Conservation (phyloP, 2,888 invertebrate genomes). For the Silvanus unidentatus region DNA sequence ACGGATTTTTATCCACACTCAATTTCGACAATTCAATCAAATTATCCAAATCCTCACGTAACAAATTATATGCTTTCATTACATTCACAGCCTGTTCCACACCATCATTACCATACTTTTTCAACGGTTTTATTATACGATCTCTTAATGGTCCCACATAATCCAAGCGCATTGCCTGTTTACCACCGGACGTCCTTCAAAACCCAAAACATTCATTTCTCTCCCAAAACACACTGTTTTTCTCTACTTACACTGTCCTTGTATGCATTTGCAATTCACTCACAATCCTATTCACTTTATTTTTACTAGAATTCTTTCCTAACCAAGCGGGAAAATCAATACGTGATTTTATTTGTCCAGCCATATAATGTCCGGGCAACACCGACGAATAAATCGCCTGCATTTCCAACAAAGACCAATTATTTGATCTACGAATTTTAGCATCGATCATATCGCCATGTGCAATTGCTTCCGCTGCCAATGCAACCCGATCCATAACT, state of each 20-base stretch:
- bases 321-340: conserved; percentile 94
- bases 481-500: conserved; percentile 56
- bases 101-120: conserved; percentile 64
- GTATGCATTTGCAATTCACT: conserved; percentile 86
- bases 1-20: conserved; percentile 72
- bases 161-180: conserved; percentile 78
- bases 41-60: conserved; percentile 88
- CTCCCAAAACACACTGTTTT: background rate
- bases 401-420: conserved; percentile 82
- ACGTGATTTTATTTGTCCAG: conserved; percentile 71
- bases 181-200: conserved; percentile 69
- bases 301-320: conserved; percentile 84
- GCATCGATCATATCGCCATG: conserved; percentile 80
- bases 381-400: conserved; percentile 87
- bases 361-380: conserved; percentile 79
- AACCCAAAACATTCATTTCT: background rate
- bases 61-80: conserved; percentile 77
- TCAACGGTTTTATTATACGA: conserved; percentile 70
- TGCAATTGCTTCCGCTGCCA: conserved; percentile 80
- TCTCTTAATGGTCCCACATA: conserved; percentile 76
- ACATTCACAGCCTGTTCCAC: conserved; percentile 64
- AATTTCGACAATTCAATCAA: conserved; percentile 80
- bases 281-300: conserved; percentile 73
- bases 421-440: conserved; percentile 69
- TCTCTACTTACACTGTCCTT: conserved; percentile 63